Evolutionary conservation across 1,140 invertebrate species (phyloP).

Genomic region (Brachionus sp.): DNA sequence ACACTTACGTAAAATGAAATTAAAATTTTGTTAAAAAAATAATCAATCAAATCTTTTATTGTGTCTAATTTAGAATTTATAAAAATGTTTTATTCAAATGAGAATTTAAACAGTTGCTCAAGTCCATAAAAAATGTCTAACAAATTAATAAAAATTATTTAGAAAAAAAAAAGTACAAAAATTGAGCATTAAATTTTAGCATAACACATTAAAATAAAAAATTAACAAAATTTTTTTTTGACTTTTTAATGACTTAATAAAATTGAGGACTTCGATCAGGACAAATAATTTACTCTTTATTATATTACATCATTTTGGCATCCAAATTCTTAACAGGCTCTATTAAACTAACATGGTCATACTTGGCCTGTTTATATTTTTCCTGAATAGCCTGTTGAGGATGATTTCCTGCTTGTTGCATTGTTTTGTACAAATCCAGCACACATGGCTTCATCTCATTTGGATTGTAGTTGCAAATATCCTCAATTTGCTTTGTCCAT

Average conservation of each 20-base stretch:
- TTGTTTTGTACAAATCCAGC: slow-evolving; percentile 68
- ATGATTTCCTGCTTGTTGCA: slow-evolving; percentile 65
- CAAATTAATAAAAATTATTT: background rate
- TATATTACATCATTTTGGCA: background rate
- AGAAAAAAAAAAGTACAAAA: background rate
- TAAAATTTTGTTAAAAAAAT: background rate
- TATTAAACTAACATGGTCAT: slow-evolving; percentile 50
- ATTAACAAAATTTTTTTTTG: background rate
- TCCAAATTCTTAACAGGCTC: background rate
- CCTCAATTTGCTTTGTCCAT: slow-evolving; percentile 47
- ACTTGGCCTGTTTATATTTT: slow-evolving; percentile 76
- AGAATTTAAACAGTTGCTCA: background rate
- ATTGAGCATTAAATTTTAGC: background rate
- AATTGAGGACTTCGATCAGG: slow-evolving; percentile 19
- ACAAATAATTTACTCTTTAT: slow-evolving; percentile 17
- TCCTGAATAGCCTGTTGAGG: slow-evolving; percentile 77
- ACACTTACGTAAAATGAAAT: background rate
- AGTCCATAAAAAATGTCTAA: background rate
- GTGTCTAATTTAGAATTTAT: background rate
- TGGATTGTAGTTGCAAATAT: slow-evolving; percentile 61
- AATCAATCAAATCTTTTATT: slow-evolving; percentile 6
- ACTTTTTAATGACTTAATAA: background rate
- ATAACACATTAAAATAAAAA: slow-evolving; percentile 6
- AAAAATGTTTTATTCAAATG: background rate
- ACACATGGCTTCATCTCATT: slow-evolving; percentile 69